Base-by-base conservation (phyloP, 2,888 invertebrate species). In the Drosophila anomalata region DNA sequence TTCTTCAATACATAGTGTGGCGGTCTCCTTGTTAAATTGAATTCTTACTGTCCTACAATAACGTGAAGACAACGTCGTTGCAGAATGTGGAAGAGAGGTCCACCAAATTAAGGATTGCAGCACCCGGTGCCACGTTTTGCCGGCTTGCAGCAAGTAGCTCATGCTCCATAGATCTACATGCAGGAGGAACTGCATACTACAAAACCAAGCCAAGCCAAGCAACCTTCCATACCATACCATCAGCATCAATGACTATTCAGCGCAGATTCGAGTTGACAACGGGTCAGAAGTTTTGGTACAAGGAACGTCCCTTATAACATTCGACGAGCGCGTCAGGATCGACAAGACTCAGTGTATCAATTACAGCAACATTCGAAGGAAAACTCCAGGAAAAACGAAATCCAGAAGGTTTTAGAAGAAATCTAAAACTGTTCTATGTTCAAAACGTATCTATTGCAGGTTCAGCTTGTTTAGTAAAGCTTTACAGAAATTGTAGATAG, bases 51-150 rank as follows among this genome's bases (percentile, higher is more conserved):
- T 14, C 14, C 14, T 14, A 14, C 14, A 14, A 14, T 14, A 14
- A 14, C 14, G 14, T 14, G 14, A 11, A 2, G 26, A 39, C 41
- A 39, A 57, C 17, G 26, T 47, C 24, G 22, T 57, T 14, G 48
- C 48, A 11, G 48, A 57, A 39, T 48, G 29, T 14, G 17, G n/a
- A n/a, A 29, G 41, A 36, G 17, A 57, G 39, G 20, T 12, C 11
- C 55, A 22, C 3, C 22, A 22, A 22, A 22, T 22, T 3, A 22
- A 22, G 3, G 22, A 22, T 22, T 22, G 22, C 22, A 22, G 12
- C 39, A n/a, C 39, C 39, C 12, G n/a, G 14, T 11, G 33, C 33
- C 9, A 33, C 33, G 6, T 33, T 33, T 7, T 33, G 33, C 33
- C 33, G 12, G 26, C 26, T 26, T 6, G 26, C 7, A 26, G 26